Conservation (phyloP, 2,113 vertebrate species). For the Tylochromis polylepis region DNA sequence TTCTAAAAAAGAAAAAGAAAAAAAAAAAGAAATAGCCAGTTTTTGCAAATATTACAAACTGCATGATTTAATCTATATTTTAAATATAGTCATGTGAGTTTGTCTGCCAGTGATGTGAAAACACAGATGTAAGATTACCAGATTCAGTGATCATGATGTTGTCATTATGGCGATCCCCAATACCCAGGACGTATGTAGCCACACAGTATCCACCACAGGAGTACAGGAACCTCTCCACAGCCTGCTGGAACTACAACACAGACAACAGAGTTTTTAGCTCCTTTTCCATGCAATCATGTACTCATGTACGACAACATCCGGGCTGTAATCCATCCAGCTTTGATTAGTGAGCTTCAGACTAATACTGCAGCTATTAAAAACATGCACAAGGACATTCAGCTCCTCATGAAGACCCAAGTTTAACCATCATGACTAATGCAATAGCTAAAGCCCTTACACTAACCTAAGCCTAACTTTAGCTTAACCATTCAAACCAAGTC, state of each 20-base stretch:
- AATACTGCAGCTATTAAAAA: neutral
- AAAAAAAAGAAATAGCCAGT: no score
- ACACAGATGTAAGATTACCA: conserved; percentile 66
- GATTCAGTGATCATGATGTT: conserved; percentile 99
- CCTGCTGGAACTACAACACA: conserved; percentile 84
- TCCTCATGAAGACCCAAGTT: neutral
- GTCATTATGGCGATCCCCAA: conserved; percentile 97
- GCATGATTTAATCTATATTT: neutral
- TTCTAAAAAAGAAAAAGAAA: no score
- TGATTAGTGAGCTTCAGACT: neutral
- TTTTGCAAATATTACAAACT: neutral
- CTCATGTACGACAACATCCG: neutral
- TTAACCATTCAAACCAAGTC: neutral
- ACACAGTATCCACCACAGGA: conserved; percentile 98
- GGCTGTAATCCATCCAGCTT: neutral
- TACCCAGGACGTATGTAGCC: conserved; percentile 97
- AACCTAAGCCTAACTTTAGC: neutral
- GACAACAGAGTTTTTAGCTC: neutral
- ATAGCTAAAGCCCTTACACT: neutral
- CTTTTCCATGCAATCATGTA: neutral
- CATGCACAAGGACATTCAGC: neutral
- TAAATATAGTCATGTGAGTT: no score
- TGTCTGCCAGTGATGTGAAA: neutral
- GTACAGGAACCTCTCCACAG: conserved; percentile 91
- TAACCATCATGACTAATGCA: neutral